These are phyloP conservation scores for Dallia pectoralis DNA, from an alignment of 2,797 vertebrate genomes.

Conservation along the genomic window DNA sequence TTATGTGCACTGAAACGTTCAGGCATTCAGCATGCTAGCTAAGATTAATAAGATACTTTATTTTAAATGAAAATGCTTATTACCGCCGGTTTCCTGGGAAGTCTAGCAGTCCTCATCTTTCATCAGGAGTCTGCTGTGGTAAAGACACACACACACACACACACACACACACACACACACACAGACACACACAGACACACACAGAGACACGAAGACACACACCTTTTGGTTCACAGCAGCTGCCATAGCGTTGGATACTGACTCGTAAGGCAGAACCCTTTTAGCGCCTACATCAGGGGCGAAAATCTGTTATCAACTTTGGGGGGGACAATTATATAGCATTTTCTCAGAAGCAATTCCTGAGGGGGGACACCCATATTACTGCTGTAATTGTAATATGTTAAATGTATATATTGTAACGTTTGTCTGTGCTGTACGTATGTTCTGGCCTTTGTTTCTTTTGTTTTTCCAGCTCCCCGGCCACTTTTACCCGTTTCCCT, in stretches of 20 bases:
- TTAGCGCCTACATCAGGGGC: not conserved
- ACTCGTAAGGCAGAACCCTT: not conserved
- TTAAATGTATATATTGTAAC: too few species aligned
- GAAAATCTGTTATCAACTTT: too few species aligned
- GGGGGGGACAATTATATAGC: too few species aligned
- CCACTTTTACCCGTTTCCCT: too few species aligned
- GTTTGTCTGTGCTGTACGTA: too few species aligned
- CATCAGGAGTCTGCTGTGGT: slow-evolving; percentile 54
- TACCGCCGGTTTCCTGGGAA: slow-evolving; percentile 54
- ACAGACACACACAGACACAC: slow-evolving; percentile 5
- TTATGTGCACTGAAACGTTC: slow-evolving; percentile 47
- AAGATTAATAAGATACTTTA: slow-evolving; percentile 69
- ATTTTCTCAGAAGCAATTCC: too few species aligned
- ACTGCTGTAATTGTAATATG: too few species aligned
- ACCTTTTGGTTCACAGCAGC: not conserved
- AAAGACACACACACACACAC: slow-evolving; percentile 24
- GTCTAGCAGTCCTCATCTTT: slow-evolving; percentile 51
- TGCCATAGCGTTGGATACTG: slow-evolving; percentile 14
- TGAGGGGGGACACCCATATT: too few species aligned
- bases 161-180: not conserved
- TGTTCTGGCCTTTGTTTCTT: too few species aligned
- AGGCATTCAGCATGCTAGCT: slow-evolving; percentile 34
- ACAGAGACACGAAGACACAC: not conserved
- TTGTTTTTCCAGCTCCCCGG: too few species aligned
- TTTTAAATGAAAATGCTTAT: slow-evolving; percentile 71